Evolutionary conservation across 2,888 invertebrate species (phyloP), one percentile per base, ranked within the genome.

Genomic region (Clusia tigrina): DNA sequence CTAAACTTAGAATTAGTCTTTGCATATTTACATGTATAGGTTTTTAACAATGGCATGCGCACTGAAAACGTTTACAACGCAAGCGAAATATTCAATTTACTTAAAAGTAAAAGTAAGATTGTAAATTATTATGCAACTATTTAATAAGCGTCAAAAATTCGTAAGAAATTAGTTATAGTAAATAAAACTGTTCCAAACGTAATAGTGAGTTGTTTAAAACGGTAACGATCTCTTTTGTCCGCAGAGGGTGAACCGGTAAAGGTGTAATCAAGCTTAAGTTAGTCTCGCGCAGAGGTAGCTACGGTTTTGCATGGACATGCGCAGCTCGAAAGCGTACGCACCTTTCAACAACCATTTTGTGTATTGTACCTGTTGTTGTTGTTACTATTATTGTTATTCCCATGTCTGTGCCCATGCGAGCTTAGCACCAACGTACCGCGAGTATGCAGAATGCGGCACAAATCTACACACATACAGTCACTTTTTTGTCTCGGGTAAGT

Each of bases 121-220:
- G 71, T 72, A 76, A 71, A 53, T 60, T 74, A 74, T 78, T 74
- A 74, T 72, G 77, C 75, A 76, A 74, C 62, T 71, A 75, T 66
- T 68, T 71, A 76, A 74, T 70, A 72, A 75, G 76, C 69, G 69
- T 62, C 69, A 65, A 59, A 26, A 69, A 66, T 68, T 72, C 77
- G 67, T 69, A 68, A 64, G 66, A 67, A 78, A 78, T 75, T 75
- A 73, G 78, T 72, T 75, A 78, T 76, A 75, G 77, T 75, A 70
- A 76, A 66, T 74, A 72, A 75, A 74, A 77, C 74, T 77, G 76
- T 76, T 67, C 73, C 74, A n/a, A 75, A 71, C 74, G 74, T 68
- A 68, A 77, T 62, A 63, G 32, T 32, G 32, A 5, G 12, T 5
- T 32, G 5, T 32, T 32, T 5, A 12, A 32, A 32, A 32, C 32